Evolutionary conservation across 2,797 vertebrate genomes (phyloP).

Genomic region (Gymnodraco acuticeps): DNA sequence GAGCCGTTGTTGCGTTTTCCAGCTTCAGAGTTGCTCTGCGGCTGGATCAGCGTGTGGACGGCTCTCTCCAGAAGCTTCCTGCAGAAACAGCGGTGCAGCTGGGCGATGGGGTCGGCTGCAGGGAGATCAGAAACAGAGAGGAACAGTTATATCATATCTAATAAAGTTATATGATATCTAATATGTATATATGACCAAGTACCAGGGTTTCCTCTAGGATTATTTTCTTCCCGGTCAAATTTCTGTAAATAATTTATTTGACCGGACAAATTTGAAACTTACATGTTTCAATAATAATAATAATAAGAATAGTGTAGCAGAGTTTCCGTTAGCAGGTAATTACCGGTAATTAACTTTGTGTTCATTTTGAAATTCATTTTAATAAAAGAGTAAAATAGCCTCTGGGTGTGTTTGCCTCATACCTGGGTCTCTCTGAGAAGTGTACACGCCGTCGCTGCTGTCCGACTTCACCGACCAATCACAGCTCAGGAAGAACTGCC

Average conservation of each 20-base stretch:
- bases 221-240: too few relatives aligned
- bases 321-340: too few relatives aligned
- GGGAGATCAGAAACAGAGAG: slow-evolving; percentile 6
- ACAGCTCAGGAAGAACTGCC: slow-evolving; percentile 95
- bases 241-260: too few relatives aligned
- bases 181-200: too few relatives aligned
- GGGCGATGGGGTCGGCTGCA: slow-evolving; percentile 93
- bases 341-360: not conserved
- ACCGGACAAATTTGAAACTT: too few relatives aligned
- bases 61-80: slow-evolving; percentile 94
- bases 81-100: slow-evolving; percentile 96
- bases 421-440: slow-evolving; percentile 92
- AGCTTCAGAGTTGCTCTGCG: slow-evolving; percentile 83
- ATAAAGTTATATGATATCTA: too few relatives aligned
- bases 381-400: not conserved
- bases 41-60: slow-evolving; percentile 93
- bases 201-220: too few relatives aligned
- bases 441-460: slow-evolving; percentile 89
- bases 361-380: not conserved
- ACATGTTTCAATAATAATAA: too few relatives aligned
- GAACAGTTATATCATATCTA: too few relatives aligned
- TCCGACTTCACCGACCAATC: slow-evolving; percentile 94
- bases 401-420: slow-evolving; percentile 28
- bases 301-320: too few relatives aligned
- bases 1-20: slow-evolving; percentile 80